A percentile compares a stretch with the other conserved stretches of the same genome.
phyloP scores from a whole-genome alignment of 1,140 invertebrate genomes.

The Orchestia grillus region DNA sequence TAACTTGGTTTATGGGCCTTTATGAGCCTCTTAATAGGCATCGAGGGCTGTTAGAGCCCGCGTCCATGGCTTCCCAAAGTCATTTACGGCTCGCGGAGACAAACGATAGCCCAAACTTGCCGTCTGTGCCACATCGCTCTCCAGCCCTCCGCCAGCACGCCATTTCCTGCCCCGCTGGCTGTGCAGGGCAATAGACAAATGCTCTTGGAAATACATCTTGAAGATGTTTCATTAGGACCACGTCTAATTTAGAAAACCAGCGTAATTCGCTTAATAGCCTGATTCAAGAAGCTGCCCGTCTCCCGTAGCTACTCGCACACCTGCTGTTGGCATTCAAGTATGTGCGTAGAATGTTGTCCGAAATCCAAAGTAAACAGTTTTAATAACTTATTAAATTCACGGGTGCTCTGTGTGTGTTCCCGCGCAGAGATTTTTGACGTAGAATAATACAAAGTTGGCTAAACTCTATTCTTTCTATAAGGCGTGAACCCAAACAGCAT shows the following conservation, averaged over 20 bases:
- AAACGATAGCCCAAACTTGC: not conserved
- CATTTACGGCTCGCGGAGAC: conserved; percentile 17
- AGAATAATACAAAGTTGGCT: not conserved
- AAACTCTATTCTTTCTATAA: not conserved
- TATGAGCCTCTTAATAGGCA: not conserved
- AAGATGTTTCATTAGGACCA: not conserved
- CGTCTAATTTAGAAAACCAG: not conserved
- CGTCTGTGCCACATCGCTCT: not conserved
- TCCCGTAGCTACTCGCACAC: no score
- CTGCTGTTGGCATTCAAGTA: not conserved
- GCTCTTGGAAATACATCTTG: not conserved
- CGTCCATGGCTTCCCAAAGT: conserved; percentile 28
- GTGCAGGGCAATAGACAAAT: not conserved
- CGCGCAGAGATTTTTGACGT: not conserved
- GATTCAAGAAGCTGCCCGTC: not conserved
- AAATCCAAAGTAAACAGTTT: not conserved
- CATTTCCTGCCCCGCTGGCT: not conserved
- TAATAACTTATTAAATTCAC: not conserved
- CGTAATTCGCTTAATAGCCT: not conserved
- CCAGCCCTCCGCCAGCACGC: not conserved
- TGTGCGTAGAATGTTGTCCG: not conserved
- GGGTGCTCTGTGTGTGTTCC: not conserved
- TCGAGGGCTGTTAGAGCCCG: conserved; percentile 17
- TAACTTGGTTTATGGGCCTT: not conserved
- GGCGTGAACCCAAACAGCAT: not conserved